These are phyloP conservation scores for Endotricha flammealis DNA, from an alignment of 2,888 invertebrate species.

Conservation along the genomic window DNA sequence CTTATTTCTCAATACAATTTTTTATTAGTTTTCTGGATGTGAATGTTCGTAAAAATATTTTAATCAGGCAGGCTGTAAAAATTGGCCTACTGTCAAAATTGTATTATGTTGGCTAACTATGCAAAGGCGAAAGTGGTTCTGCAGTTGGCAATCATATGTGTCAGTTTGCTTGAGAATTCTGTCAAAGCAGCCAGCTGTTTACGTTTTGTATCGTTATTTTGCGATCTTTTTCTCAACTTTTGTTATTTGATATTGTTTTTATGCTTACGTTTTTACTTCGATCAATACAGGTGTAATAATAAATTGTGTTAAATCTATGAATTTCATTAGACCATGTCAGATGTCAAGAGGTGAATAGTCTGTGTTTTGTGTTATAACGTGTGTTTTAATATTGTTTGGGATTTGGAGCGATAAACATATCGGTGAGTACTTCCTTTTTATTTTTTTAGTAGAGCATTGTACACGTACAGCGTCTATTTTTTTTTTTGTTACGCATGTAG, in stretches of 20 bases:
- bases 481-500: conserved; percentile 32
- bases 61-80: too few relatives aligned
- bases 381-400: conserved; percentile 73
- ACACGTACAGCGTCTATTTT: conserved; percentile 18
- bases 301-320: conserved; percentile 48
- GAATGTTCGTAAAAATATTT: too few relatives aligned
- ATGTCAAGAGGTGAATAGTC: conserved; percentile 75
- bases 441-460: conserved; percentile 26
- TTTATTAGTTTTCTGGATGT: too few relatives aligned
- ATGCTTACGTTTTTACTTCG: conserved; percentile 57
- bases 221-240: conserved; percentile 72
- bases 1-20: too few relatives aligned
- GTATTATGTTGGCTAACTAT: conserved; percentile 28
- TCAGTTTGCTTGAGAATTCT: conserved; percentile 69
- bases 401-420: conserved; percentile 70
- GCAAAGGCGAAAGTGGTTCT: conserved; percentile 57
- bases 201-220: conserved; percentile 75
- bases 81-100: too few relatives aligned
- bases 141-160: conserved; percentile 58
- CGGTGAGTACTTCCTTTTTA: conserved; percentile 62
- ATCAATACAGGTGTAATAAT: conserved; percentile 52
- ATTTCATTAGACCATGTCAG: conserved; percentile 62
- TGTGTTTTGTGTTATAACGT: conserved; percentile 69
- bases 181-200: conserved; percentile 77
- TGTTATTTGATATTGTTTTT: conserved; percentile 70